Percentiles rank a stretch among this genome's conserved stretches.
phyloP scores from a whole-genome alignment of 2,888 invertebrate genomes.

The Drosophila paracracens region DNA sequence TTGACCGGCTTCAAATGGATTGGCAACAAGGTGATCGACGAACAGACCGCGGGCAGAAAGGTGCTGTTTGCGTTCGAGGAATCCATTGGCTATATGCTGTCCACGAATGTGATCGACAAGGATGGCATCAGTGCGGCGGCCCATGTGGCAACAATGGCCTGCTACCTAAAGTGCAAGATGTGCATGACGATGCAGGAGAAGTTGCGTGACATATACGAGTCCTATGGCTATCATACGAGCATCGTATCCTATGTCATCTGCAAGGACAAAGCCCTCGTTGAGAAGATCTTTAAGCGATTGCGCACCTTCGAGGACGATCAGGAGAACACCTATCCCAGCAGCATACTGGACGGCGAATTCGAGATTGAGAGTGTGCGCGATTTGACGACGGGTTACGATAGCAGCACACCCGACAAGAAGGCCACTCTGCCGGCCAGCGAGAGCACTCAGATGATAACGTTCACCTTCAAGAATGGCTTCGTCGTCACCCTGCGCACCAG shows the following conservation, averaged over 20 bases:
- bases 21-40: slow-evolving; percentile 92
- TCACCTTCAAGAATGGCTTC: slow-evolving; percentile 94
- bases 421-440: slow-evolving; percentile 89
- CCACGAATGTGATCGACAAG: slow-evolving; percentile 94
- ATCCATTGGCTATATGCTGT: slow-evolving; percentile 99
- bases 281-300: slow-evolving; percentile 92
- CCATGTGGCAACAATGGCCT: slow-evolving; percentile 91
- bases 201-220: slow-evolving; percentile 91
- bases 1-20: slow-evolving; percentile 99
- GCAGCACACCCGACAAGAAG: slow-evolving; percentile 88
- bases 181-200: slow-evolving; percentile 87
- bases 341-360: slow-evolving; percentile 88
- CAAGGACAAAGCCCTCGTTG: slow-evolving; percentile 89
- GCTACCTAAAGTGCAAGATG: slow-evolving; percentile 88
- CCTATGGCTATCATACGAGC: slow-evolving; percentile 95
- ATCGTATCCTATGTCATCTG: slow-evolving; percentile 96
- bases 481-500: slow-evolving; percentile 96
- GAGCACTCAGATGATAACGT: slow-evolving; percentile 96
- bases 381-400: slow-evolving; percentile 93
- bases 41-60: slow-evolving; percentile 89
- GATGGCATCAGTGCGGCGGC: slow-evolving; percentile 97
- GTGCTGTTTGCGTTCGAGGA: slow-evolving; percentile 99
- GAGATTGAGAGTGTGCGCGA: slow-evolving; percentile 91
- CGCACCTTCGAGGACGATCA: slow-evolving; percentile 88
- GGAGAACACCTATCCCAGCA: slow-evolving; percentile 89